These are phyloP conservation scores for Lasioglossum oenotherae DNA, from an alignment of 2,888 invertebrate species.

Conservation along the genomic window DNA sequence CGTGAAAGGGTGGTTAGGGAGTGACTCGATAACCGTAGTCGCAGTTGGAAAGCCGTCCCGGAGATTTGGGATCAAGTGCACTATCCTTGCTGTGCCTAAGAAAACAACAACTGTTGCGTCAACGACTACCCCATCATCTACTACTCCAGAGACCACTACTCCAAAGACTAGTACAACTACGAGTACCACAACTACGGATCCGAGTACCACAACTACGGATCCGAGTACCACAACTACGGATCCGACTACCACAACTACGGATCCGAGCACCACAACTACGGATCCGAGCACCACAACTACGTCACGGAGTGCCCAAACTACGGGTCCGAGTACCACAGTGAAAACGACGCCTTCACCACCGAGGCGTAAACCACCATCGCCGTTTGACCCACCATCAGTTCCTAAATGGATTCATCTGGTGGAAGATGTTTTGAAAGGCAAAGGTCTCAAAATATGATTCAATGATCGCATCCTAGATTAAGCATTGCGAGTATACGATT, in stretches of 20 bases:
- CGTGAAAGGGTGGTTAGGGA: slow-evolving; percentile 62
- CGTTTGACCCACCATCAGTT: too few relatives aligned
- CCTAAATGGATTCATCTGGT: neutral
- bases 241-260: neutral
- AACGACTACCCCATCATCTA: neutral
- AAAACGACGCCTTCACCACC: too few relatives aligned
- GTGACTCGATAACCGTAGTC: slow-evolving; percentile 37
- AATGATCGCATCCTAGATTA: neutral
- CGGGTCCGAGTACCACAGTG: neutral
- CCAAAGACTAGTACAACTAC: too few relatives aligned
- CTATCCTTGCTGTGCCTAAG: slow-evolving; percentile 54
- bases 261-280: too few relatives aligned
- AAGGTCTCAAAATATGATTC: too few relatives aligned
- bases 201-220: neutral
- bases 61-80: slow-evolving; percentile 57
- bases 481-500: neutral
- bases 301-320: too few relatives aligned
- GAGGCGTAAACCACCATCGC: too few relatives aligned
- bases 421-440: too few relatives aligned
- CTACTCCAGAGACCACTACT: neutral
- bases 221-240: neutral
- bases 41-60: slow-evolving; percentile 51
- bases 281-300: neutral
- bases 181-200: neutral
- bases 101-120: neutral